A percentile compares a stretch with the other conserved stretches of the same genome.
These are phyloP conservation scores for Calliopum simillimum DNA, from an alignment of 2,888 invertebrate species.

Conservation along the genomic window DNA sequence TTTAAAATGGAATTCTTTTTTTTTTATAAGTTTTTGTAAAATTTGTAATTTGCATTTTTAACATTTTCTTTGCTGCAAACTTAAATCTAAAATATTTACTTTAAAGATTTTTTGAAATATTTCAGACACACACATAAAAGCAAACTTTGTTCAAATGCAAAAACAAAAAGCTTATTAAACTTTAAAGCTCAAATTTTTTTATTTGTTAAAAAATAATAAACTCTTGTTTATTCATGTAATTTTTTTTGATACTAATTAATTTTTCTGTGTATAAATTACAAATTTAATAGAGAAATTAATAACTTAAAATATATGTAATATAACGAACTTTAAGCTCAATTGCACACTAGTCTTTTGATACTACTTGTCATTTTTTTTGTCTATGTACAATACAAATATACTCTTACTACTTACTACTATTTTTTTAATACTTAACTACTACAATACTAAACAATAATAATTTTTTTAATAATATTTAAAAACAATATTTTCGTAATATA, in stretches of 20 bases:
- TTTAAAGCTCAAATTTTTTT: no score
- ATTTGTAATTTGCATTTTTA: no score
- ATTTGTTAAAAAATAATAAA: no score
- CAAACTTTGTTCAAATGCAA: conserved; percentile 15
- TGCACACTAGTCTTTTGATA: conserved; percentile 55
- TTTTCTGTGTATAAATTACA: no score
- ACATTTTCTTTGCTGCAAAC: neutral
- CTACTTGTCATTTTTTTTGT: conserved; percentile 56
- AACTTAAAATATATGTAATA: neutral
- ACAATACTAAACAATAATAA: conserved; percentile 51
- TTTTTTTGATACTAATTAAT: no score
- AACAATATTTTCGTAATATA: conserved; percentile 32
- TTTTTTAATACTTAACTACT: conserved; percentile 36
- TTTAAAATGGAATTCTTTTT: no score
- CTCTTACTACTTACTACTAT: conserved; percentile 40
- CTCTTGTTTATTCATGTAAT: no score
- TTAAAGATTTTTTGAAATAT: neutral
- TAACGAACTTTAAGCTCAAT: neutral
- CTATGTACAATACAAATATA: conserved; percentile 45
- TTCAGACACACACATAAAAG: no score
- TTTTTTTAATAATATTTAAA: conserved; percentile 35
- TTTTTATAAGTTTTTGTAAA: no score
- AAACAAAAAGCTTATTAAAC: neutral
- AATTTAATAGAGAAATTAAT: neutral
- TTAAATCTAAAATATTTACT: conserved; percentile 11